Evolutionary conservation across 2,113 vertebrate species (phyloP), one percentile per base, ranked within the genome.

Genomic region (Oreochromis spilurus): DNA sequence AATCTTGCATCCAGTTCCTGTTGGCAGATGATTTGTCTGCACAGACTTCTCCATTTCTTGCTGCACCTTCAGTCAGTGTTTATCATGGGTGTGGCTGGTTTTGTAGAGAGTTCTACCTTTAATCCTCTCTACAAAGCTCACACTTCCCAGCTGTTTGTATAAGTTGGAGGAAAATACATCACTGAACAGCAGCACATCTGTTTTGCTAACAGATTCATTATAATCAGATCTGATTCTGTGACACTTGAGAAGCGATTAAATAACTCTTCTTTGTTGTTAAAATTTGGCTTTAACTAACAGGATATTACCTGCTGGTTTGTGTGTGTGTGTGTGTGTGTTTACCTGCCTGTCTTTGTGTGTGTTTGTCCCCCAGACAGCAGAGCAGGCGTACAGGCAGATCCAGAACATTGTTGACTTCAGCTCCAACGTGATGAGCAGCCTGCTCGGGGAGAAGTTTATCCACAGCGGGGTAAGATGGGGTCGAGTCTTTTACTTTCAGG

Each of bases 391-490:
- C 55, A 97, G 97, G 57, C 98, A 99, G 90, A 97, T 99, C 60
- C 98, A 98, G 92, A 98, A 97, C 96, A 98, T 99, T 0, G 97
- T 99, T 29, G 97, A 99, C 95, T 99, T 98, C 9, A 97, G 97
- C 92, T 98, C 97, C 94, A 97, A 98, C n/a, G 97, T 99, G 57
- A 99, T 99, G 98, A 99, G 97, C 94, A 97, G 97, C 86, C 97
- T 99, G 92, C 96, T 99, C 54, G 99, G 99, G 87, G 98, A 99
- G 88, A 98, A 97, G 91, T 98, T 97, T 13, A 96, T 99, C 92
- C 98, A 99, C 78, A 98, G 97, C 9, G 99, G 99, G 95, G 98
- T 99, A 48, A 83, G 81, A 55, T 7, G 3, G 21, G 50, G 24
- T 19, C 5, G 0, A 19, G 40, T 31, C 17, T 29, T 75, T 50